Conservation (phyloP, 2,113 vertebrate species). For the Murina feae region DNA sequence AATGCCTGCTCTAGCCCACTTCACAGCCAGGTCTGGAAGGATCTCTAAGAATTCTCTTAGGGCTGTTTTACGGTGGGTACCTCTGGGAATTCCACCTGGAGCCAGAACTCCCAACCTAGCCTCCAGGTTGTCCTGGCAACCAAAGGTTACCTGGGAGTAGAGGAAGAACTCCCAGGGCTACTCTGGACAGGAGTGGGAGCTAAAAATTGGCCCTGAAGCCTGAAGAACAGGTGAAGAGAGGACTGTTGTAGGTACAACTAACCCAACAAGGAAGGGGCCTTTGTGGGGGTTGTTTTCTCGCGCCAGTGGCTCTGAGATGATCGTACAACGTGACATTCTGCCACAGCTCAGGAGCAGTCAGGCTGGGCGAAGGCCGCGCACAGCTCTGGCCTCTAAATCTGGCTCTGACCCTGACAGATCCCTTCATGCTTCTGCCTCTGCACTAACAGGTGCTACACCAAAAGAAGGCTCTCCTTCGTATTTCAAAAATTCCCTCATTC, state of each 20-base stretch:
- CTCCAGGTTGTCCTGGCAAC: background rate
- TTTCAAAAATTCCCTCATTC: background rate
- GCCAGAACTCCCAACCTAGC: background rate
- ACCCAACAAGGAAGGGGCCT: background rate
- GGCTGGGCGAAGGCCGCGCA: background rate
- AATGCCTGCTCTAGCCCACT: background rate
- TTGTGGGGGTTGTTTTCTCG: background rate
- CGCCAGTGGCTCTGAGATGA: background rate
- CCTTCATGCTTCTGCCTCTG: background rate
- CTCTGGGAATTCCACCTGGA: background rate
- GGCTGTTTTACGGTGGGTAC: background rate
- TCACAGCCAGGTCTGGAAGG: background rate
- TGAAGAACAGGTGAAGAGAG: background rate
- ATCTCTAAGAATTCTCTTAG: background rate
- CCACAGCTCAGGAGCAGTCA: background rate
- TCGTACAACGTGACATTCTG: fast-evolving
- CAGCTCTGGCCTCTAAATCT: too few relatives aligned
- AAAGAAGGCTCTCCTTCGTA: background rate
- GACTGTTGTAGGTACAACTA: background rate
- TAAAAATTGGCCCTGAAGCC: background rate
- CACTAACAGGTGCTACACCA: background rate
- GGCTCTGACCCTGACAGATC: background rate
- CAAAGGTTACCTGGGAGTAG: background rate
- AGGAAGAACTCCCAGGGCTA: background rate
- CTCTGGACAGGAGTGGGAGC: background rate